A percentile compares a stretch with the other conserved stretches of the same genome.
These are phyloP conservation scores for Parus major DNA, from an alignment of 2,113 vertebrate genomes.

Conservation along the genomic window DNA sequence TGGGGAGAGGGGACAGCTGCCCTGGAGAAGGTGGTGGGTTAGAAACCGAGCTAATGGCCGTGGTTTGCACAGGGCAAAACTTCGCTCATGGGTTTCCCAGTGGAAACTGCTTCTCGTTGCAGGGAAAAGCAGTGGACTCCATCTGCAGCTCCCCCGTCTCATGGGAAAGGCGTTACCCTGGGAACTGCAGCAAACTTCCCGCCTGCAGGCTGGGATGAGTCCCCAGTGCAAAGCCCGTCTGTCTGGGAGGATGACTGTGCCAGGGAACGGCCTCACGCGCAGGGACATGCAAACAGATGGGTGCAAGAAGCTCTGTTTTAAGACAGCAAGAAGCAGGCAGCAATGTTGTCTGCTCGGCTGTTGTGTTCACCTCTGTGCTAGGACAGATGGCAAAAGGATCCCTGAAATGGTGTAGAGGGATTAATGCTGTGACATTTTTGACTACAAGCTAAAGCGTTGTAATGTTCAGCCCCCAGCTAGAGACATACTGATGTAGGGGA, in stretches of 20 bases:
- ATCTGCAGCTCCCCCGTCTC: background rate
- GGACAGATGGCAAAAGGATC: background rate
- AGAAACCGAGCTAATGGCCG: fast-evolving
- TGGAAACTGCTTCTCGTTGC: fast-evolving
- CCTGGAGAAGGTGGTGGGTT: background rate
- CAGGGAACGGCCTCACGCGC: background rate
- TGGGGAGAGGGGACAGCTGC: background rate
- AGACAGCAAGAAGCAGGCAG: background rate
- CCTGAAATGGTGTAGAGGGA: background rate
- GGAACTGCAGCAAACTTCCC: background rate
- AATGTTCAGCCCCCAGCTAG: background rate
- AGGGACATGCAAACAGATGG: background rate
- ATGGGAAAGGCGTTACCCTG: background rate
- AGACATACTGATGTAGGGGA: background rate
- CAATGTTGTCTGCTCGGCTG: background rate
- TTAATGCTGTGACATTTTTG: background rate
- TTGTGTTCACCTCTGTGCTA: background rate
- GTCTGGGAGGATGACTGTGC: background rate
- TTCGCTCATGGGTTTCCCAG: fast-evolving
- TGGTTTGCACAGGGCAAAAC: background rate
- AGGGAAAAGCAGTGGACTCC: background rate
- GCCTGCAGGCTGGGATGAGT: background rate
- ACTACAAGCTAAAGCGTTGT: background rate
- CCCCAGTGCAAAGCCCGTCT: background rate
- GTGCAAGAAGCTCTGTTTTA: background rate